Conservation (phyloP, 2,888 invertebrate species). For the Luperina nickerlii region DNA sequence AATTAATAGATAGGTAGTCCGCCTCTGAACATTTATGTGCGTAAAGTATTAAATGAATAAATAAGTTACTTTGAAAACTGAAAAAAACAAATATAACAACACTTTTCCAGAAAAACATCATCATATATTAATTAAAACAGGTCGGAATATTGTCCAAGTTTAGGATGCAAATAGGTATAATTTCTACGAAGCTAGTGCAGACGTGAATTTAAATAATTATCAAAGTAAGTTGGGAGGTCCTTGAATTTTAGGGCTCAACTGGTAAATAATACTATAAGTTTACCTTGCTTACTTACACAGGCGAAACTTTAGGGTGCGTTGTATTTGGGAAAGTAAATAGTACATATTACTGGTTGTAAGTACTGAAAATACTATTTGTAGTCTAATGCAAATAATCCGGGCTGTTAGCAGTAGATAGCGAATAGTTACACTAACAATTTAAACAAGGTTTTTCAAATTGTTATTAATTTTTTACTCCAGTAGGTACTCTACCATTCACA, state of each 20-base stretch:
- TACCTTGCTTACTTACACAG: slow-evolving; percentile 25
- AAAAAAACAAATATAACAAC: not conserved
- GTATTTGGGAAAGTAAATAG: slow-evolving; percentile 32
- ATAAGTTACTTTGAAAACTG: not conserved
- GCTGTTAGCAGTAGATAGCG: slow-evolving; percentile 10
- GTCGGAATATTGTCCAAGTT: slow-evolving; percentile 43
- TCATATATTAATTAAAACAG: slow-evolving; percentile 16
- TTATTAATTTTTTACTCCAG: slow-evolving; percentile 16
- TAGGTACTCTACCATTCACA: not conserved
- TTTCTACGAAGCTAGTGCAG: slow-evolving; percentile 45
- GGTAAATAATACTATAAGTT: slow-evolving; percentile 64
- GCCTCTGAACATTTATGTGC: not conserved
- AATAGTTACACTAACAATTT: slow-evolving; percentile 24
- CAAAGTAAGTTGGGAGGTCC: slow-evolving; percentile 43
- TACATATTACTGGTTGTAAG: slow-evolving; percentile 13
- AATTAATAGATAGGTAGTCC: too few species aligned
- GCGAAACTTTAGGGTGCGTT: slow-evolving; percentile 35
- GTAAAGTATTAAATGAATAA: not conserved
- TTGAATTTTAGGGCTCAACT: slow-evolving; percentile 56
- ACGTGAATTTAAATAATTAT: slow-evolving; percentile 64
- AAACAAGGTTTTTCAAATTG: slow-evolving; percentile 34
- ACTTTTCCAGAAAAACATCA: not conserved
- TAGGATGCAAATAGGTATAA: slow-evolving; percentile 60
- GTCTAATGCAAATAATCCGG: slow-evolving; percentile 22
- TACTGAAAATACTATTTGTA: slow-evolving; percentile 30